Conservation (phyloP, 1,140 invertebrate genomes). For the Drosophila busckii region DNA sequence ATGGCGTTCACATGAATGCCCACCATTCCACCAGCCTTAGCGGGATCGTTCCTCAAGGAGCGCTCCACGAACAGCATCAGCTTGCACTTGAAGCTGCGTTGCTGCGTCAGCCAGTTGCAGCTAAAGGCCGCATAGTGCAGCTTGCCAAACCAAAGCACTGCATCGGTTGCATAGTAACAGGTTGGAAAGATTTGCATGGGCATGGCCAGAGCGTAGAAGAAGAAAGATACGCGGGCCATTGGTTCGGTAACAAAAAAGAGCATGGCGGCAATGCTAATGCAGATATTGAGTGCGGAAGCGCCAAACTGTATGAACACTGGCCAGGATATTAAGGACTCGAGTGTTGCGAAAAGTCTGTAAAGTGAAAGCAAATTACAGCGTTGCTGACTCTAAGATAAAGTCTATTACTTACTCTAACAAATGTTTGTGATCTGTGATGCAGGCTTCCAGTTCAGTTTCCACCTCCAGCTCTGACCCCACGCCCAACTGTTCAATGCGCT, state of each 20-base stretch:
- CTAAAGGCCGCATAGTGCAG: constrained; percentile 41
- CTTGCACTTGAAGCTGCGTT: constrained; percentile 34
- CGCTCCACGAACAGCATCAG: constrained; percentile 43
- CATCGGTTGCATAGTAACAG: constrained; percentile 52
- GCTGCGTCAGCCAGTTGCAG: constrained; percentile 42
- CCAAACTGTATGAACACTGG: constrained; percentile 66
- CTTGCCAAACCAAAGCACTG: constrained; percentile 30
- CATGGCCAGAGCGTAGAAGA: constrained; percentile 52
- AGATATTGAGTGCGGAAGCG: constrained; percentile 53
- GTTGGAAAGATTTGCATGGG: constrained; percentile 41
- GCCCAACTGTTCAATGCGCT: constrained; percentile 42
- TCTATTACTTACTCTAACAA: constrained; percentile 44
- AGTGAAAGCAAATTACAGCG: neutral
- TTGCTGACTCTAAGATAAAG: neutral
- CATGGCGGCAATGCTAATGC: constrained; percentile 40
- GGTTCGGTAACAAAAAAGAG: constrained; percentile 50
- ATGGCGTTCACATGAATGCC: constrained; percentile 47
- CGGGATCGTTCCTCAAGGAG: constrained; percentile 19
- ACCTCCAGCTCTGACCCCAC: neutral
- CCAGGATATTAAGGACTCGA: constrained; percentile 54
- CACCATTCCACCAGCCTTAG: constrained; percentile 42
- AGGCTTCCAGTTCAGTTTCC: constrained; percentile 23
- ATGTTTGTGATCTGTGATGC: constrained; percentile 57
- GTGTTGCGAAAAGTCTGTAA: constrained; percentile 38
- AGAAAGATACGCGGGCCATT: constrained; percentile 37